These are phyloP conservation scores for Alaudala cheleensis DNA, from an alignment of 2,113 vertebrate genomes.

Conservation along the genomic window DNA sequence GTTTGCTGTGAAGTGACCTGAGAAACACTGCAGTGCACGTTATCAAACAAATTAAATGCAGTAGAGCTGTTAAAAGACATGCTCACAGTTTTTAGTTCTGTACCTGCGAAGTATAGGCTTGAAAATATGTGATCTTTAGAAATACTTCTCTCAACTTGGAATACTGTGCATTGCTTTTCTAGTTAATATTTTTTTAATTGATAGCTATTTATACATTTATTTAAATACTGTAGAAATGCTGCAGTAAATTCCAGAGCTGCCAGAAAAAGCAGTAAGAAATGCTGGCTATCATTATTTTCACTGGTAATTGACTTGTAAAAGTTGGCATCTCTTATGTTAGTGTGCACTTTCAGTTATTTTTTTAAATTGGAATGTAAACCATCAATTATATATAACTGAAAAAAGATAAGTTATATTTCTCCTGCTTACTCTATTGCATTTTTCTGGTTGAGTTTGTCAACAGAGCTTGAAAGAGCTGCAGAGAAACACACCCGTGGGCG, in stretches of 20 bases:
- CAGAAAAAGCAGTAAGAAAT: background rate
- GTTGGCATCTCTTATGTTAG: background rate
- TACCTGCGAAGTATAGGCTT: background rate
- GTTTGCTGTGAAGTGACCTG: too few relatives aligned
- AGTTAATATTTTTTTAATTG: background rate
- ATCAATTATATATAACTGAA: background rate
- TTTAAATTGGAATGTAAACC: background rate
- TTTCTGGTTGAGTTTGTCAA: background rate
- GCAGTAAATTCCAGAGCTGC: background rate
- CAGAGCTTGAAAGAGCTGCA: background rate
- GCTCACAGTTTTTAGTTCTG: background rate
- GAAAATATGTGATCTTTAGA: background rate
- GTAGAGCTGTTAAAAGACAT: background rate
- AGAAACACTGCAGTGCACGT: too few relatives aligned
- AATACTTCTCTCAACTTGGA: background rate
- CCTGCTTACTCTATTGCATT: fast-evolving
- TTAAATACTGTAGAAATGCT: background rate
- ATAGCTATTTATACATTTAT: background rate
- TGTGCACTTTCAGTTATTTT: background rate
- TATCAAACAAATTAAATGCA: too few relatives aligned
- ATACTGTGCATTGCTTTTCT: background rate
- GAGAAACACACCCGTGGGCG: background rate
- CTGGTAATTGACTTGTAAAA: background rate
- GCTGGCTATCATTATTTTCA: background rate
- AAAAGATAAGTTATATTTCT: background rate